These are phyloP conservation scores for Anolis apletophallus DNA, from an alignment of 2,797 vertebrate genomes.

Conservation along the genomic window DNA sequence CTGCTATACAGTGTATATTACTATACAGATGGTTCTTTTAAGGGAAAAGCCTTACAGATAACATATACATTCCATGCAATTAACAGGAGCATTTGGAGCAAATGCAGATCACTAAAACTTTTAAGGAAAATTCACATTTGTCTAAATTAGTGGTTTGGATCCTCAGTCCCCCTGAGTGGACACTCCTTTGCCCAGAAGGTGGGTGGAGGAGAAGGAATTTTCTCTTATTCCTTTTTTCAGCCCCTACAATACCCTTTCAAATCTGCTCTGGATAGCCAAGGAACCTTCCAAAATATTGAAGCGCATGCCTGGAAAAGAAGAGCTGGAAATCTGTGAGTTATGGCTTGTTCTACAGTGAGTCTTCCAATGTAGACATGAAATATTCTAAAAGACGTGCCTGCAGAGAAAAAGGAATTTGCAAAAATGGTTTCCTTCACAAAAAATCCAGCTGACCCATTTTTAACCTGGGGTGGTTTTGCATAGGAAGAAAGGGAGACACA, in stretches of 20 bases:
- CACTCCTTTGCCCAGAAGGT: too few relatives aligned
- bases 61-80: not conserved
- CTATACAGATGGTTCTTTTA: not conserved
- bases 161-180: not conserved
- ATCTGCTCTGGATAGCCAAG: not conserved
- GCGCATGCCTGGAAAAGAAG: too few relatives aligned
- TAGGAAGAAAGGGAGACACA: not conserved
- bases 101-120: not conserved
- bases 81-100: not conserved
- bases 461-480: not conserved
- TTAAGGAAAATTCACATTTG: not conserved
- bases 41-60: not conserved
- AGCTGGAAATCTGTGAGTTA: too few relatives aligned
- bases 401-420: not conserved
- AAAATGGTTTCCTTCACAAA: not conserved
- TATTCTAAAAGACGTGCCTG: too few relatives aligned
- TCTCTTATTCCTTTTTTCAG: not conserved
- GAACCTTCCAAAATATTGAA: too few relatives aligned
- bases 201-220: not conserved
- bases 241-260: not conserved
- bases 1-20: not conserved
- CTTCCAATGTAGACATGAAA: too few relatives aligned
- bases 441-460: constrained; percentile 42
- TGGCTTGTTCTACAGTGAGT: too few relatives aligned
- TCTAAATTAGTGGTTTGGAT: not conserved